Evolutionary conservation across 2,888 invertebrate species (phyloP), one percentile per base, ranked within the genome.

Genomic region (Diabrotica balteata): DNA sequence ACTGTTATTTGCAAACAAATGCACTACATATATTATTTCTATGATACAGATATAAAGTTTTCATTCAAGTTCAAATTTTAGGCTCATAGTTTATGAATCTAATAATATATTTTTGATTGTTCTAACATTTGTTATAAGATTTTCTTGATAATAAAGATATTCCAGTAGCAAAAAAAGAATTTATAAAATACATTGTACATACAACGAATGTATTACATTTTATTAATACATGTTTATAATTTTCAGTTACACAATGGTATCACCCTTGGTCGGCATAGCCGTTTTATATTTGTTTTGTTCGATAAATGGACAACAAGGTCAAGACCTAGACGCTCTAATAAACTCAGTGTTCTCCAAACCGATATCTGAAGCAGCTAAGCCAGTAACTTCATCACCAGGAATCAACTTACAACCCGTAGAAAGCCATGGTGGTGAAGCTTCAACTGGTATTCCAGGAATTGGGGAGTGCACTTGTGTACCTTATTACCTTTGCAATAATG

Each of bases 401-500:
- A 69, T 73, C 7, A 59, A 72, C 65, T 66, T 78, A 1, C 72
- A 78, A 53, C 73, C 73, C 2, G 72, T 73, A 22, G 65, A 66
- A 7, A 71, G 66, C 2, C 64, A 66, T 1, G 54, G 54, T 9
- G 71, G 70, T 3, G 66, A 55, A 7, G 17, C 17, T 1, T 17
- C 17, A 17, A 71, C 72, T 0, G 76, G 75, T 8, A 73, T 73
- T 43, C 75, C 75, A 1, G 79, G 75, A 7, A 71, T 71, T 2
- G 78, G 72, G 8, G 67, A 71, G 43, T 94, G 93, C 47, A 88
- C 89, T 59, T 95, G 95, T 78, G 94, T 95, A 0, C 89, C 90
- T 0, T 93, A 92, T 79, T 95, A 92, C 79, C 86, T 91, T 7
- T 95, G 95, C 77, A 86, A 88, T 51, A 84, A 85, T 66, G 89